phyloP scores from a whole-genome alignment of 2,113 vertebrate genomes.

The Polypterus senegalus region DNA sequence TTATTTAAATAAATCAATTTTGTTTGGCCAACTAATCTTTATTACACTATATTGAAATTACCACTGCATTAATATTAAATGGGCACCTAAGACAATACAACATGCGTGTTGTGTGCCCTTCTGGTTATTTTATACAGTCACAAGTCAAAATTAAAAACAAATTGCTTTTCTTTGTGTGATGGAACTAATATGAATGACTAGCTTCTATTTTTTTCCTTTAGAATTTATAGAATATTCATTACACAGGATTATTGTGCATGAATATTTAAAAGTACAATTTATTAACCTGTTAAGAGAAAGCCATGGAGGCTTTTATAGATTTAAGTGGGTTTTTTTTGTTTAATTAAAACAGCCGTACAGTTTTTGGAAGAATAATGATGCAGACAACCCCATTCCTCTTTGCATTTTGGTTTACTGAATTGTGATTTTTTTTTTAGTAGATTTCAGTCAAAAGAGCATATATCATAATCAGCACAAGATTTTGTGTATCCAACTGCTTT shows the following conservation, averaged over 20 bases:
- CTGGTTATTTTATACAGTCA: conserved; percentile 1
- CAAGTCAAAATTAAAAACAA: neutral
- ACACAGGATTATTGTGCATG: neutral
- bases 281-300: neutral
- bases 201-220: neutral
- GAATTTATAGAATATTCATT: conserved; percentile 9
- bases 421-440: no score
- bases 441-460: no score
- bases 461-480: no score
- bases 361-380: neutral
- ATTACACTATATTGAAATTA: conserved; percentile 8
- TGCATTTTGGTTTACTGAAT: no score
- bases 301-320: no score
- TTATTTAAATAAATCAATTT: conserved; percentile 8
- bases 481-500: no score
- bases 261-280: conserved; percentile 1
- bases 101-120: neutral
- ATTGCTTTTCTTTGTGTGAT: conserved; percentile 8
- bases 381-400: no score
- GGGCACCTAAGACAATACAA: neutral
- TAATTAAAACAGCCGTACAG: neutral
- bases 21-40: neutral
- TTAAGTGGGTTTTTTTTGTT: no score
- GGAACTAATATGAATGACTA: neutral
- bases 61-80: conserved; percentile 7